These are phyloP conservation scores for Podilymbus podiceps DNA, from an alignment of 2,113 vertebrate species.

Conservation along the genomic window DNA sequence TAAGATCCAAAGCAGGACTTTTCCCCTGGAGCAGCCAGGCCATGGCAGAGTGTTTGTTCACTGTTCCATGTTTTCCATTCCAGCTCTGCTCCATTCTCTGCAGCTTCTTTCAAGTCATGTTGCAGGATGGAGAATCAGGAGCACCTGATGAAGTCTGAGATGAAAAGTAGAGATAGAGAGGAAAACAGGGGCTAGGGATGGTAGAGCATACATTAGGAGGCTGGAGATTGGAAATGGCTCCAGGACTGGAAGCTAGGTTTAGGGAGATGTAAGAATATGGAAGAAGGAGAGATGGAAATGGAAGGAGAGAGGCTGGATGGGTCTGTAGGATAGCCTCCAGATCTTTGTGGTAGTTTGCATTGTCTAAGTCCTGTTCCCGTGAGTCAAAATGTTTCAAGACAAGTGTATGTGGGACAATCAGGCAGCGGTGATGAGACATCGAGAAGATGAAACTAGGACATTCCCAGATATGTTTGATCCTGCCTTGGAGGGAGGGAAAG, in stretches of 20 bases:
- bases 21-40: not conserved
- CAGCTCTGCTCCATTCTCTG: not conserved
- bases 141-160: not conserved
- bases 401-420: not conserved
- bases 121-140: not conserved
- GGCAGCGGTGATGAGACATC: not conserved
- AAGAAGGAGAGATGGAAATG: not conserved
- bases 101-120: not conserved
- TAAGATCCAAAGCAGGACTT: not conserved
- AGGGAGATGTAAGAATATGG: not conserved
- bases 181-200: not conserved
- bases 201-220: not conserved
- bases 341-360: not conserved
- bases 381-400: not conserved
- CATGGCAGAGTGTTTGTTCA: not conserved
- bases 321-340: not conserved
- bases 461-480: not conserved
- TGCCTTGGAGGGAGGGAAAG: not conserved
- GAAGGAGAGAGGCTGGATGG: accelerated
- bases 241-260: not conserved
- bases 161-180: not conserved
- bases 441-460: not conserved
- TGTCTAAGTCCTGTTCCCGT: not conserved
- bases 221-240: not conserved
- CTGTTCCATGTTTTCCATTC: not conserved